These are phyloP conservation scores for Paramuricea clavata DNA, from an alignment of 92 coral and sea anemone species.

Conservation along the genomic window DNA sequence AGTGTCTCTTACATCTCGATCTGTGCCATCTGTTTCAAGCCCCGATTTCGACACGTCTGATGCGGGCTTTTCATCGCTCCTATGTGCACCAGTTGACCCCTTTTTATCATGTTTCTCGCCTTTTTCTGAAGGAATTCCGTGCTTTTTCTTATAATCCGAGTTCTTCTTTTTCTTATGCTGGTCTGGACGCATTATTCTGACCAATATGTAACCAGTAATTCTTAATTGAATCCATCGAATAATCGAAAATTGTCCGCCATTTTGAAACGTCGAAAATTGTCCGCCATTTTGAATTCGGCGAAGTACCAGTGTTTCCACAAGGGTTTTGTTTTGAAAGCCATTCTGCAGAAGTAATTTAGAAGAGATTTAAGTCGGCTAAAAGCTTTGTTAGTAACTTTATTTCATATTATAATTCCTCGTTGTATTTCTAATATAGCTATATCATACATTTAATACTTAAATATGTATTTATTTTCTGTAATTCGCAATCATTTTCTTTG, in stretches of 20 bases:
- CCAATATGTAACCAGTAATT: slow-evolving; percentile 27
- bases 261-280: neutral
- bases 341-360: too few relatives aligned
- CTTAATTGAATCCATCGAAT: neutral
- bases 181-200: slow-evolving; percentile 85
- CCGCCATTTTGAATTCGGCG: neutral
- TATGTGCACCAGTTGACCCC: slow-evolving; percentile 5
- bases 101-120: slow-evolving; percentile 62
- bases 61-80: neutral
- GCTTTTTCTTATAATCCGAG: slow-evolving; percentile 93
- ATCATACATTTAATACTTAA: too few relatives aligned
- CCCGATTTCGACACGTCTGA: slow-evolving; percentile 27
- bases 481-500: too few relatives aligned
- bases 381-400: neutral
- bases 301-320: neutral
- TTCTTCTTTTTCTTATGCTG: slow-evolving; percentile 94
- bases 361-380: neutral
- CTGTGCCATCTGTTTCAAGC: neutral
- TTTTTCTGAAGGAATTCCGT: slow-evolving; percentile 69
- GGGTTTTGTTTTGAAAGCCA: too few relatives aligned
- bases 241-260: slow-evolving; percentile 19
- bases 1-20: slow-evolving; percentile 2
- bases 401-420: too few relatives aligned
- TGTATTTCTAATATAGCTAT: too few relatives aligned
- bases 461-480: neutral